Evolutionary conservation across 1,140 invertebrate species (phyloP).

Genomic region (Drosophila parabipectinata): DNA sequence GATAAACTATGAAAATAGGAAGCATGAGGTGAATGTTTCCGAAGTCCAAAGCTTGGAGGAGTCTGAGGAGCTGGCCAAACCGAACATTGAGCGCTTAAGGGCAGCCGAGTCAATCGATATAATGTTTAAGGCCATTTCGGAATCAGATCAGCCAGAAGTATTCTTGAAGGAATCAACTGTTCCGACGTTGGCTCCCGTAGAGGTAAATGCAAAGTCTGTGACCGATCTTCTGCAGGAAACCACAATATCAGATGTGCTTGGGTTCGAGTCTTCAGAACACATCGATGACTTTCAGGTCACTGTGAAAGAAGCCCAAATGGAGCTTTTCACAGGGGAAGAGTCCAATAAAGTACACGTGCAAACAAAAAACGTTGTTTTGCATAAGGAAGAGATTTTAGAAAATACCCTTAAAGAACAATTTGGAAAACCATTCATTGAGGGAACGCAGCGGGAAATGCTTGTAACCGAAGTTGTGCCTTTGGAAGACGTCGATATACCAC

Average conservation of each 20-base stretch:
- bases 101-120: slow-evolving; percentile 44
- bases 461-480: slow-evolving; percentile 52
- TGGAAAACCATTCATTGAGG: slow-evolving; percentile 67
- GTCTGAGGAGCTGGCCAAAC: slow-evolving; percentile 15
- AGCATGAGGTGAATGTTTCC: slow-evolving; percentile 51
- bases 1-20: slow-evolving; percentile 25
- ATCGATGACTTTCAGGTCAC: slow-evolving; percentile 6
- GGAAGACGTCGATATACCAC: slow-evolving; percentile 45
- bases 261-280: slow-evolving; percentile 35
- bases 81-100: background rate
- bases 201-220: slow-evolving; percentile 38
- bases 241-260: slow-evolving; percentile 32
- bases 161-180: slow-evolving; percentile 59
- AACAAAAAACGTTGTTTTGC: slow-evolving; percentile 38
- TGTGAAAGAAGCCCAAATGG: slow-evolving; percentile 22
- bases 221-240: slow-evolving; percentile 32
- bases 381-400: slow-evolving; percentile 50
- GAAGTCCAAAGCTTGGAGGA: slow-evolving; percentile 48
- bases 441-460: slow-evolving; percentile 51
- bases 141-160: slow-evolving; percentile 19
- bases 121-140: slow-evolving; percentile 43
- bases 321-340: slow-evolving; percentile 8
- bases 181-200: background rate
- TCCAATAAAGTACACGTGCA: slow-evolving; percentile 49
- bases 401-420: slow-evolving; percentile 14